Conservation (phyloP, 2,888 invertebrate genomes). For the Lepas anatifera region DNA sequence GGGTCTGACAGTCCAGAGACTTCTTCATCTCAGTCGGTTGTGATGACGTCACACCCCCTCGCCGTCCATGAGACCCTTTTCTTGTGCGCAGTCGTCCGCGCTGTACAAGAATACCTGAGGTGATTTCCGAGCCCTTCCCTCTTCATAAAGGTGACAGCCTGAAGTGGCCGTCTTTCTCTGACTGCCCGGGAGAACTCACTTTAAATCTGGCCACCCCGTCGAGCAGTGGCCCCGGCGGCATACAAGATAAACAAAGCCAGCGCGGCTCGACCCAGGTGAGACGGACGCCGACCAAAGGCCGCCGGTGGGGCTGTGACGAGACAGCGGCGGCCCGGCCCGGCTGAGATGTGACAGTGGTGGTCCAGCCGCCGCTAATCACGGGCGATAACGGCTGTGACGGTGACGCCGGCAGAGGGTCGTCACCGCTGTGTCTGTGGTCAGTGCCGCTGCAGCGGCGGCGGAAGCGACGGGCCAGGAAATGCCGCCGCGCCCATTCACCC, state of each 20-base stretch:
- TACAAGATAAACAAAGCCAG: neutral
- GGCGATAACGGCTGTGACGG: too few relatives aligned
- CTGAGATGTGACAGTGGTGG: too few relatives aligned
- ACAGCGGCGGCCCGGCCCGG: too few relatives aligned
- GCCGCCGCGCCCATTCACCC: too few relatives aligned
- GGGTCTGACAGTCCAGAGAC: too few relatives aligned
- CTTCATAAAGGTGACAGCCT: slow-evolving; percentile 3
- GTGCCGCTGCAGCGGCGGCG: too few relatives aligned
- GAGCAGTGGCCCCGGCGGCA: neutral
- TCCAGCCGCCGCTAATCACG: too few relatives aligned
- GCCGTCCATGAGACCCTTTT: neutral
- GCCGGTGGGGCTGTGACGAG: too few relatives aligned
- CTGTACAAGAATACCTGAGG: neutral
- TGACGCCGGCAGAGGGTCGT: too few relatives aligned
- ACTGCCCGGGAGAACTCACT: neutral
- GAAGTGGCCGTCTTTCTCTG: neutral
- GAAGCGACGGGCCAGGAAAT: too few relatives aligned
- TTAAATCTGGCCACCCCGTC: neutral
- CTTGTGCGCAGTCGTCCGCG: neutral
- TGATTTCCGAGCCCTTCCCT: neutral
- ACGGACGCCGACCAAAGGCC: neutral
- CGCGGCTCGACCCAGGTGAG: neutral
- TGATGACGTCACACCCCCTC: neutral
- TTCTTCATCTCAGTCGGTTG: too few relatives aligned
- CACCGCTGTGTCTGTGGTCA: too few relatives aligned